Evolutionary conservation across 2,888 invertebrate genomes (phyloP).

Genomic region (Eueremaeus valkanovi): DNA sequence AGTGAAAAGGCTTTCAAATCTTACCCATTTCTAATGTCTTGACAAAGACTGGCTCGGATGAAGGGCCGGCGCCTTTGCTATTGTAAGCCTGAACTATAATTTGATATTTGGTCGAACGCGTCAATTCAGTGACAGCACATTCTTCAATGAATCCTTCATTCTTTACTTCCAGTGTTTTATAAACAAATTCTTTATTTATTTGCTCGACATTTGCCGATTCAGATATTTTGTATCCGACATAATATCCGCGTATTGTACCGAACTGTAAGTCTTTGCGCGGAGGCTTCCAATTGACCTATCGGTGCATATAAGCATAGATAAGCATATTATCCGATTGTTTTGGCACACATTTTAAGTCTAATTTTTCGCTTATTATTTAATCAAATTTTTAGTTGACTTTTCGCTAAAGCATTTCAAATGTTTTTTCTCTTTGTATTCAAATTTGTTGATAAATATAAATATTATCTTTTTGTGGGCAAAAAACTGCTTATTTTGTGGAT

Average conservation of each 20-base stretch:
- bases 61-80: conserved; percentile 46
- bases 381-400: no score
- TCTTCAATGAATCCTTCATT: conserved; percentile 46
- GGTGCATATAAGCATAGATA: neutral
- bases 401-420: no score
- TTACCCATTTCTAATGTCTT: conserved; percentile 43
- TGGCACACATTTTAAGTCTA: no score
- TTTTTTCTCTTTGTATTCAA: neutral
- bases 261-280: conserved; percentile 51
- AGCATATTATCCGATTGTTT: no score
- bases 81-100: conserved; percentile 47
- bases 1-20: conserved; percentile 6
- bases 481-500: no score
- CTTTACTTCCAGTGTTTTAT: conserved; percentile 49
- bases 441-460: neutral
- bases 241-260: conserved; percentile 53
- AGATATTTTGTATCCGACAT: conserved; percentile 52
- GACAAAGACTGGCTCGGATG: conserved; percentile 44
- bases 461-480: no score
- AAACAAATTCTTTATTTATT: conserved; percentile 50
- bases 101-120: conserved; percentile 44
- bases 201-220: conserved; percentile 47
- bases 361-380: no score
- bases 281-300: conserved; percentile 48
- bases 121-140: conserved; percentile 41